Evolutionary conservation across 2,113 vertebrate genomes (phyloP).

Genomic region (Serinus canaria): DNA sequence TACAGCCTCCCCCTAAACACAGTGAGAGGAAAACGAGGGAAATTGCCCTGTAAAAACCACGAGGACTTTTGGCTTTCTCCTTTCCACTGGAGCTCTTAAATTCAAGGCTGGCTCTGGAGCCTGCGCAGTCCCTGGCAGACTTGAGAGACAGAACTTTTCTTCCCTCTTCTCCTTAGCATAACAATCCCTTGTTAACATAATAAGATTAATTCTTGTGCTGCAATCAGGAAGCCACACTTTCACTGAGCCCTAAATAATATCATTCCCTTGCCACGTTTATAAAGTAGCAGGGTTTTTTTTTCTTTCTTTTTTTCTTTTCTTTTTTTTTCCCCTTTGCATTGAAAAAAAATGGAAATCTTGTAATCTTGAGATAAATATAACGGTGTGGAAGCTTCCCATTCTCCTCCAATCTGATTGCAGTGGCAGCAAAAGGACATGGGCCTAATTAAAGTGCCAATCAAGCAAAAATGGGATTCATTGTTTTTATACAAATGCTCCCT

Average conservation of each 20-base stretch:
- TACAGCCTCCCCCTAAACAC: neutral
- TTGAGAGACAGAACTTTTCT: constrained; percentile 45
- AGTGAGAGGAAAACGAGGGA: neutral
- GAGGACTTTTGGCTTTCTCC: neutral
- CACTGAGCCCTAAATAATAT: constrained; percentile 1
- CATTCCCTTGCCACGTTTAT: neutral
- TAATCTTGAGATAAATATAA: constrained; percentile 63
- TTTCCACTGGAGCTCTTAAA: neutral
- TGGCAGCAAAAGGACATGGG: constrained; percentile 55
- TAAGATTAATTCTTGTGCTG: constrained; percentile 44
- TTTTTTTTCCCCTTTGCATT: neutral
- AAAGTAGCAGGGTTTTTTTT: neutral
- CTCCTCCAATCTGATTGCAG: constrained; percentile 62
- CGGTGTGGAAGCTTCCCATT: constrained; percentile 60
- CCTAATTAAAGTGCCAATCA: constrained; percentile 78
- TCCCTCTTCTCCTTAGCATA: constrained; percentile 38
- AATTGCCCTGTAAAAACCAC: constrained; percentile 53
- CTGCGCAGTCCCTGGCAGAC: neutral
- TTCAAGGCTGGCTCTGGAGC: constrained; percentile 23
- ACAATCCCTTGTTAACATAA: constrained; percentile 60
- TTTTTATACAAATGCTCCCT: constrained; percentile 49
- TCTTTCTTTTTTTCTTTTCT: accelerated
- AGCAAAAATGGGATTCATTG: constrained; percentile 49
- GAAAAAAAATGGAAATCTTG: constrained; percentile 6
- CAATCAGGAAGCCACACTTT: constrained; percentile 14